These are phyloP conservation scores for Drosophila atripex DNA, from an alignment of 2,888 invertebrate species.

Conservation along the genomic window DNA sequence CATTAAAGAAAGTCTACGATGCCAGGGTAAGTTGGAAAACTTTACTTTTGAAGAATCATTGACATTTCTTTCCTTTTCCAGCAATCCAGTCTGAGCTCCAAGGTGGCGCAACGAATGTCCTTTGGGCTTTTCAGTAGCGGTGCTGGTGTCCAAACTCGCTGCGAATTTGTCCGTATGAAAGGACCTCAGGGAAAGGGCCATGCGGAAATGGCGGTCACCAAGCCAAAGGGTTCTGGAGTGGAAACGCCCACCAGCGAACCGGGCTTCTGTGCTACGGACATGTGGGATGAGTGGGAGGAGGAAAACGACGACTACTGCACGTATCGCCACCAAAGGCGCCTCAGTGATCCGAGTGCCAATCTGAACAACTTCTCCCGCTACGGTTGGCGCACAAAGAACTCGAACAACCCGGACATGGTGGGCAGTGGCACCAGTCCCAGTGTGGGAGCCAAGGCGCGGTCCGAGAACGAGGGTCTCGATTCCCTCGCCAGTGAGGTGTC, in stretches of 20 bases:
- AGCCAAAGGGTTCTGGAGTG: slow-evolving; percentile 94
- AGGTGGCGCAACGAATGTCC: slow-evolving; percentile 97
- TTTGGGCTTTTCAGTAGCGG: slow-evolving; percentile 93
- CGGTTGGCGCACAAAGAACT: slow-evolving; percentile 89
- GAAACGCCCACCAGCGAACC: slow-evolving; percentile 98
- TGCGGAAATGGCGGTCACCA: slow-evolving; percentile 98
- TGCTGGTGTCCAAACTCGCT: slow-evolving; percentile 89
- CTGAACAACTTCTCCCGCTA: slow-evolving; percentile 93
- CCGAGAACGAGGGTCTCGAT: slow-evolving; percentile 96
- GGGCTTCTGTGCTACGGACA: slow-evolving; percentile 91
- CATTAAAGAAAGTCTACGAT: slow-evolving; percentile 98
- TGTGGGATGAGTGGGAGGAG: slow-evolving; percentile 96
- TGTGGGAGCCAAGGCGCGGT: slow-evolving; percentile 90
- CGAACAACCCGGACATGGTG: slow-evolving; percentile 85
- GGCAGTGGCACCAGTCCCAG: slow-evolving; percentile 85
- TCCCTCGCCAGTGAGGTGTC: slow-evolving; percentile 92
- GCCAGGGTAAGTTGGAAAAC: slow-evolving; percentile 91
- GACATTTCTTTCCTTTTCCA: slow-evolving; percentile 63
- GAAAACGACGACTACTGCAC: slow-evolving; percentile 93
- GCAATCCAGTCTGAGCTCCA: slow-evolving; percentile 96
- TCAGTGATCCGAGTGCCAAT: slow-evolving; percentile 97
- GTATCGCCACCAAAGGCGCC: slow-evolving; percentile 89
- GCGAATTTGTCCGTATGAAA: slow-evolving; percentile 99
- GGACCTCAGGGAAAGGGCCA: slow-evolving; percentile 98
- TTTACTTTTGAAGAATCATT: fast-evolving